Evolutionary conservation across 2,888 invertebrate genomes (phyloP), one percentile per base, ranked within the genome.

Genomic region (Tetrapedia diversipes): DNA sequence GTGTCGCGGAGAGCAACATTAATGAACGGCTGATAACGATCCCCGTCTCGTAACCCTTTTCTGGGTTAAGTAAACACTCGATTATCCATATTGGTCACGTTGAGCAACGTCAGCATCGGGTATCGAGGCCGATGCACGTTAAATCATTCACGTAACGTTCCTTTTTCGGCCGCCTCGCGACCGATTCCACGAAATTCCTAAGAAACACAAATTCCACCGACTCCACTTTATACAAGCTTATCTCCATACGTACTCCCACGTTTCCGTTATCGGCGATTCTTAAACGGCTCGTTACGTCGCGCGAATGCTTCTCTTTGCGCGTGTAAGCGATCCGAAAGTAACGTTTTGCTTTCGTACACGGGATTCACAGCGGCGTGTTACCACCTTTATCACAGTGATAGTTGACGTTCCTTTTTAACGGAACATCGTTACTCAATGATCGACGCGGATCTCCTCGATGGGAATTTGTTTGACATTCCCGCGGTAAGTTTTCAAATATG

Each of bases 61-160:
- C 88, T 87, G 77, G 88, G 86, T 71, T 80, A 83, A 83, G 79
- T 72, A 88, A 87, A 88, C 80, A 87, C 56, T 61, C 75, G 49
- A 77, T 73, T 71, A 71, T 41, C 70, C 41, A 37, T 32, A 39
- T 43, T 61, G 73, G 69, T 74, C 63, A 68, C 65, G 71, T 70
- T 74, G 74, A 63, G 66, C 70, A 65, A 67, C 65, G 59, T 65
- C 66, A 59, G 39, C 43, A 34, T 59, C 72, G 68, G 65, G 56
- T 65, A 70, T 77, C 65, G 45, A n/a, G 63, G n/a, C 27, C 68
- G 66, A 34, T 45, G 65, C 70, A 63, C 41, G 70, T 79, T 76
- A 70, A 79, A 49, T 73, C 65, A 71, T 73, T 68, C 72, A 71
- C 80, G 71, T 80, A 78, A 72, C 54, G 29, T 53, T 69, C 60